These are phyloP conservation scores for Ahaetulla prasina DNA, from an alignment of 2,113 vertebrate genomes.

Conservation along the genomic window DNA sequence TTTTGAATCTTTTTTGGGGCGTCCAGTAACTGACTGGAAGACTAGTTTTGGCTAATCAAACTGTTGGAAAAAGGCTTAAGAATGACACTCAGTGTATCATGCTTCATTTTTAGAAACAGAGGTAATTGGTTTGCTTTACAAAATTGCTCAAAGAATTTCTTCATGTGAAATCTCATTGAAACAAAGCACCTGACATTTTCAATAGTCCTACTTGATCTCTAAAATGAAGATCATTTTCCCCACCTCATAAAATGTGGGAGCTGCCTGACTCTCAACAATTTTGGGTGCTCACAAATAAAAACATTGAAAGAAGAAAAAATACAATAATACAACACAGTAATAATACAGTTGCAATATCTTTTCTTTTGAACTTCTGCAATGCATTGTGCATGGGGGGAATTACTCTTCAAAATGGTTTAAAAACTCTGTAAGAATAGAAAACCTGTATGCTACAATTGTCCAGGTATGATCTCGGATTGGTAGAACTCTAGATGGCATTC, in stretches of 20 bases:
- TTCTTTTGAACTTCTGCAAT: not conserved
- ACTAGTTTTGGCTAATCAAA: not conserved
- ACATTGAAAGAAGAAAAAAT: not conserved
- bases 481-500: not conserved
- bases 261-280: not conserved
- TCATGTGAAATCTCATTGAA: not conserved
- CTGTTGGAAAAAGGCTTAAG: not conserved
- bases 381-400: not conserved
- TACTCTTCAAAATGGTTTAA: not conserved
- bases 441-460: not conserved
- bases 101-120: not conserved
- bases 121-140: not conserved
- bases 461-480: not conserved
- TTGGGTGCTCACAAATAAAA: not conserved
- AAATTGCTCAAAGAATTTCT: not conserved
- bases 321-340: not conserved
- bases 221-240: not conserved
- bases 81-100: not conserved
- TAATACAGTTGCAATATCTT: not conserved
- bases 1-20: not conserved
- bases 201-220: not conserved
- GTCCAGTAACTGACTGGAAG: not conserved
- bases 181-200: not conserved
- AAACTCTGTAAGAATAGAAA: not conserved
- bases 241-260: not conserved